Evolutionary conservation across 2,888 invertebrate genomes (phyloP).

Genomic region (Tholera decimalis): DNA sequence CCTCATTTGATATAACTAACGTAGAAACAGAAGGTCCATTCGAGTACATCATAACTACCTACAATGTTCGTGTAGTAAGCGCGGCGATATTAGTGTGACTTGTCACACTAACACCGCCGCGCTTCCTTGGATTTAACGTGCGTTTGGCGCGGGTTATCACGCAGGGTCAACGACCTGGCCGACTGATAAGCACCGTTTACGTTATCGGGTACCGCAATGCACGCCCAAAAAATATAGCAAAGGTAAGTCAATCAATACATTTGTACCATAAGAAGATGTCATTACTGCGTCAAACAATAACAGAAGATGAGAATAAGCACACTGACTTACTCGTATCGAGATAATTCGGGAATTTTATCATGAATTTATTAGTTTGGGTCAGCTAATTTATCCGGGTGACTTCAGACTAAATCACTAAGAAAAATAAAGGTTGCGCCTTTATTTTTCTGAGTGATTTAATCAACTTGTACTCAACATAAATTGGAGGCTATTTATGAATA

Average conservation of each 20-base stretch:
- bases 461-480: too few relatives aligned
- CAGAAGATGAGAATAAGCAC: neutral
- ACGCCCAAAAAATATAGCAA: constrained; percentile 80
- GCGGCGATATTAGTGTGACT: constrained; percentile 35
- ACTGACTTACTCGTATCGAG: neutral
- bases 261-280: constrained; percentile 13
- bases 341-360: constrained; percentile 18
- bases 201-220: constrained; percentile 88
- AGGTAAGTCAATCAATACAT: constrained; percentile 79
- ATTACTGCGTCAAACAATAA: constrained; percentile 16
- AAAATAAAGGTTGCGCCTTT: too few relatives aligned
- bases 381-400: constrained; percentile 3
- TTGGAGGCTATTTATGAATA: neutral
- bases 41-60: constrained; percentile 3
- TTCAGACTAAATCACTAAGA: neutral
- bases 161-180: constrained; percentile 77
- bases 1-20: constrained; percentile 1
- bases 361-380: constrained; percentile 8
- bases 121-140: constrained; percentile 46
- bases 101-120: too few relatives aligned
- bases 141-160: constrained; percentile 74
- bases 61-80: constrained; percentile 37
- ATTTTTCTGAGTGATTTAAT: too few relatives aligned
- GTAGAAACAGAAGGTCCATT: constrained; percentile 6
- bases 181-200: constrained; percentile 79